Conservation (phyloP, 2,797 vertebrate genomes). For the Enteromius fasciolatus region DNA sequence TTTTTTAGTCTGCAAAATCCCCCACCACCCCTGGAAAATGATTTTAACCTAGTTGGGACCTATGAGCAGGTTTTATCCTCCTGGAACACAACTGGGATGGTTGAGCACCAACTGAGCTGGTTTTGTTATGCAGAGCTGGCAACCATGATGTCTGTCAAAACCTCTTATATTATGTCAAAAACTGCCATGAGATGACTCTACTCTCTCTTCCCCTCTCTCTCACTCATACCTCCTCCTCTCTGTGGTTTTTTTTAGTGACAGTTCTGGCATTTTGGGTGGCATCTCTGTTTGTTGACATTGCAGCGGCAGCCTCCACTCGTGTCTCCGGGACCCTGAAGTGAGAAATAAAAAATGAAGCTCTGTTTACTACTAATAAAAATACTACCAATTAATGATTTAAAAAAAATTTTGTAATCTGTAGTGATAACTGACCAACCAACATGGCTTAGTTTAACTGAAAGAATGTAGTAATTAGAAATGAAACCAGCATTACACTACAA, state of each 20-base stretch:
- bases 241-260: conserved; percentile 78
- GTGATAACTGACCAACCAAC: background rate
- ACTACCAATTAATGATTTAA: background rate
- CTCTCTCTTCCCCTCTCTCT: background rate
- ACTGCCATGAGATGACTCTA: background rate
- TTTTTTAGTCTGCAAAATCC: background rate
- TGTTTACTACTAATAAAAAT: background rate
- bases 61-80: background rate
- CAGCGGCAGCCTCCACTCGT: conserved; percentile 86
- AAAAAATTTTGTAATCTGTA: background rate
- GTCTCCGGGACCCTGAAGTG: conserved; percentile 86
- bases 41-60: background rate
- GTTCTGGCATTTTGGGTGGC: conserved; percentile 88
- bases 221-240: background rate
- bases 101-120: background rate
- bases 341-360: conserved; percentile 3
- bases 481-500: background rate
- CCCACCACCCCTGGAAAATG: background rate
- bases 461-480: background rate
- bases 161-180: background rate
- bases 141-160: background rate
- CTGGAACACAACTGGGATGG: background rate
- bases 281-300: conserved; percentile 84
- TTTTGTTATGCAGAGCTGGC: background rate
- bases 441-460: background rate